phyloP scores from a whole-genome alignment of 2,113 vertebrate species.

The Mustela lutreola region DNA sequence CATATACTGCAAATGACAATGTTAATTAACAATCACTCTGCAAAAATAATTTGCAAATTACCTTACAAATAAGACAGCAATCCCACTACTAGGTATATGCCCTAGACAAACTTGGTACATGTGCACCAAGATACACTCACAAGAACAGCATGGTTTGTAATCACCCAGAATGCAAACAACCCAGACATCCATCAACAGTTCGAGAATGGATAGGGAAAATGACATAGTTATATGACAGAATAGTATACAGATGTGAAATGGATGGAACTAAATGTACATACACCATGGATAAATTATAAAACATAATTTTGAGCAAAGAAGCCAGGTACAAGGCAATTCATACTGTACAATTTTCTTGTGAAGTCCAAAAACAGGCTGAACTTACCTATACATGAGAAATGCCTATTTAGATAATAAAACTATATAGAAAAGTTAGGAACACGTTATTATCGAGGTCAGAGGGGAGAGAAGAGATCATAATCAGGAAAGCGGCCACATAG shows the following conservation, averaged over 20 bases:
- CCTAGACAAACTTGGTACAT: background rate
- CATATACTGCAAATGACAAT: background rate
- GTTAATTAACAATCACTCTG: background rate
- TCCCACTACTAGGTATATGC: background rate
- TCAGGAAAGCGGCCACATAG: background rate
- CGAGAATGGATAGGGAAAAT: background rate
- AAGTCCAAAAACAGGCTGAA: background rate
- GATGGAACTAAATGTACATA: background rate
- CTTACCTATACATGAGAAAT: background rate
- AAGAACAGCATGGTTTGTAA: background rate
- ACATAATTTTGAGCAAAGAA: background rate
- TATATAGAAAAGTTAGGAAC: background rate
- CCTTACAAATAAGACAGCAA: background rate
- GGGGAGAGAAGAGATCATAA: background rate
- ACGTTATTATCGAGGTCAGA: background rate
- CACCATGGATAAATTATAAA: background rate
- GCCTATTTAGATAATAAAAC: background rate
- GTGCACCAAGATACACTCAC: background rate
- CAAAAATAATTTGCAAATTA: background rate
- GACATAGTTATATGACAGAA: background rate
- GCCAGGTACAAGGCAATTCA: background rate
- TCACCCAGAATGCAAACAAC: background rate
- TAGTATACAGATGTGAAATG: background rate
- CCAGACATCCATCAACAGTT: background rate
- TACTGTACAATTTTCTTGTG: background rate